Percentiles rank a stretch among this genome's conserved stretches.
phyloP scores from a whole-genome alignment of 1,140 invertebrate genomes.

The Wiebesia pumilae region DNA sequence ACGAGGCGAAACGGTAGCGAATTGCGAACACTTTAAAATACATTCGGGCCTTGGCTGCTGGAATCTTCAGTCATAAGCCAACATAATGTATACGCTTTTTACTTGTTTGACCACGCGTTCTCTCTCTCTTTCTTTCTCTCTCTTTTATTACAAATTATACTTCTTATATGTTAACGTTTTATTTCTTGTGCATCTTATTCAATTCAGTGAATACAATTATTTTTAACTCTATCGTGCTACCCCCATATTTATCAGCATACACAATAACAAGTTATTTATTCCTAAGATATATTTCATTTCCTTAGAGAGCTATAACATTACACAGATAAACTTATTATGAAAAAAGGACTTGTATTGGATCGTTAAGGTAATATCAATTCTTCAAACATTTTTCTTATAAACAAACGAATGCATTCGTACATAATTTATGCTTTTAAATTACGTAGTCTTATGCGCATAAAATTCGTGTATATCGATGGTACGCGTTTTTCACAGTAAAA shows the following conservation, averaged over 20 bases:
- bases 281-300: too few relatives aligned
- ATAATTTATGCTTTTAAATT: background rate
- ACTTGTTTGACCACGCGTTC: background rate
- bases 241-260: background rate
- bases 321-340: too few relatives aligned
- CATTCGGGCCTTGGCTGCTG: background rate
- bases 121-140: background rate
- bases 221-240: background rate
- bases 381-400: background rate
- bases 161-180: background rate
- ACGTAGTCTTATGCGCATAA: background rate
- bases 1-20: constrained; percentile 22
- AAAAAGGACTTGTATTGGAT: too few relatives aligned
- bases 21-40: background rate
- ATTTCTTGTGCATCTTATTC: background rate
- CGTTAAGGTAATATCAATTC: too few relatives aligned
- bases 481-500: too few relatives aligned
- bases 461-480: too few relatives aligned
- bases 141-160: background rate
- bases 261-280: too few relatives aligned
- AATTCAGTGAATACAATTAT: background rate
- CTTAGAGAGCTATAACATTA: too few relatives aligned
- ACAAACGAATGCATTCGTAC: background rate
- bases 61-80: background rate
- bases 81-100: background rate